Evolutionary conservation across 2,113 vertebrate species (phyloP).

Genomic region (Eptatretus burgeri): DNA sequence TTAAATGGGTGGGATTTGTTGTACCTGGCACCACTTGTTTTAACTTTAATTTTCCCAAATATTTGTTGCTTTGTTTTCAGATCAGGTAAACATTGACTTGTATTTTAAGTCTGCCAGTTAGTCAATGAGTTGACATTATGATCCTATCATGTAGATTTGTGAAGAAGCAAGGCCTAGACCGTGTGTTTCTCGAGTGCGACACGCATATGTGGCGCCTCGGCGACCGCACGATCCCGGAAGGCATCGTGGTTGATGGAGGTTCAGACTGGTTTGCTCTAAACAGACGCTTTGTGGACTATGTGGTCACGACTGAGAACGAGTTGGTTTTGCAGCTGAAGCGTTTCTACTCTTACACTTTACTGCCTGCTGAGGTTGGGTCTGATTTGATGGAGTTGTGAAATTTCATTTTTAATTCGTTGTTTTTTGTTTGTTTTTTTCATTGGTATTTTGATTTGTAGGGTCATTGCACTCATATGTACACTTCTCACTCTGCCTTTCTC

Average conservation of each 20-base stretch:
- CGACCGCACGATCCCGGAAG: constrained; percentile 69
- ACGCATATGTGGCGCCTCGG: constrained; percentile 97
- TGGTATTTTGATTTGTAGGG: background rate
- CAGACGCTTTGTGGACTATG: constrained; percentile 65
- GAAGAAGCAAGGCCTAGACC: constrained; percentile 71
- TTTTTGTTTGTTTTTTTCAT: too few species aligned
- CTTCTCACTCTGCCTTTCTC: constrained; percentile 7
- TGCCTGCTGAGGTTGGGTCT: constrained; percentile 58
- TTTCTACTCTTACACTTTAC: constrained; percentile 72
- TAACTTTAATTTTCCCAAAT: too few species aligned
- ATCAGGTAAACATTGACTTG: too few species aligned
- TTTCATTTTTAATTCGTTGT: too few species aligned
- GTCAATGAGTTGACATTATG: background rate
- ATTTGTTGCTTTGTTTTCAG: too few species aligned
- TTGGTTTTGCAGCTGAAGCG: constrained; percentile 76
- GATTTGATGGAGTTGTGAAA: too few species aligned
- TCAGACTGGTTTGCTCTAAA: constrained; percentile 95
- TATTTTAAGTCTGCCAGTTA: background rate
- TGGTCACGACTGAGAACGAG: constrained; percentile 55
- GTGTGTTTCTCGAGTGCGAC: constrained; percentile 79
- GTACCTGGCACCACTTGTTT: too few species aligned
- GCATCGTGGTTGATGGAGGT: constrained; percentile 60
- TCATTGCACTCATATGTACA: background rate
- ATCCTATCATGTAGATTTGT: constrained; percentile 34
- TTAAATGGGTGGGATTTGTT: too few species aligned